These are phyloP conservation scores for Cartodere bifasciata DNA, from an alignment of 2,888 invertebrate genomes.

Conservation along the genomic window DNA sequence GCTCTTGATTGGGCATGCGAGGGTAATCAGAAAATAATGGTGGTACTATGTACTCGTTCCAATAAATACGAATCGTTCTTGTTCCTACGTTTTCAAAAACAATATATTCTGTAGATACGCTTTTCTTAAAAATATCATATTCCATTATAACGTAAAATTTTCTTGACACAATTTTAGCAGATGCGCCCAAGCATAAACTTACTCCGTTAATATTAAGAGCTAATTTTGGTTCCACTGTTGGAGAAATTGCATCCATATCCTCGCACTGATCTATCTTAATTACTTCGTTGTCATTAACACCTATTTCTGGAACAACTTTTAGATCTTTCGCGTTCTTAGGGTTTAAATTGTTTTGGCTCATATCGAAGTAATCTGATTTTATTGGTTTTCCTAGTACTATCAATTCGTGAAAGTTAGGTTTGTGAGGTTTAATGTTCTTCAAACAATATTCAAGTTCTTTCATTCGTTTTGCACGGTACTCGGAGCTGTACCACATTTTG, in stretches of 20 bases:
- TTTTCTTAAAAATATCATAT: constrained; percentile 13
- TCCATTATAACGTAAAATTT: constrained; percentile 15
- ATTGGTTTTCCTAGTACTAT: constrained; percentile 22
- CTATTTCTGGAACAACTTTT: too few species aligned
- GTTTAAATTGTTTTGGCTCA: constrained; percentile 6
- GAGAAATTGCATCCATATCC: neutral
- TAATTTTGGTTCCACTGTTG: neutral
- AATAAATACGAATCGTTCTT: constrained; percentile 19
- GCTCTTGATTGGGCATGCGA: constrained; percentile 1
- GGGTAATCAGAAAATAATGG: neutral
- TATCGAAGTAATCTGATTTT: too few species aligned
- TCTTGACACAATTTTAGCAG: constrained; percentile 1
- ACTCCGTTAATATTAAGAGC: constrained; percentile 4
- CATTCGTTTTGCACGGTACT: constrained; percentile 20
- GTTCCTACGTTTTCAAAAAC: constrained; percentile 21
- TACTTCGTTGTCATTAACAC: too few species aligned
- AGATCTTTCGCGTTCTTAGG: too few species aligned
- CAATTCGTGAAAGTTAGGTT: constrained; percentile 23
- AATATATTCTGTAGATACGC: constrained; percentile 14
- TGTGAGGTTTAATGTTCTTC: constrained; percentile 20
- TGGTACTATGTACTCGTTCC: constrained; percentile 17
- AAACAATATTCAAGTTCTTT: constrained; percentile 20
- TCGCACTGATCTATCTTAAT: too few species aligned
- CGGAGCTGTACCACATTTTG: constrained; percentile 22
- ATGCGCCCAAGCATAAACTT: constrained; percentile 7